Conservation (phyloP, 2,888 invertebrate species). For the Tiliacea citrago region DNA sequence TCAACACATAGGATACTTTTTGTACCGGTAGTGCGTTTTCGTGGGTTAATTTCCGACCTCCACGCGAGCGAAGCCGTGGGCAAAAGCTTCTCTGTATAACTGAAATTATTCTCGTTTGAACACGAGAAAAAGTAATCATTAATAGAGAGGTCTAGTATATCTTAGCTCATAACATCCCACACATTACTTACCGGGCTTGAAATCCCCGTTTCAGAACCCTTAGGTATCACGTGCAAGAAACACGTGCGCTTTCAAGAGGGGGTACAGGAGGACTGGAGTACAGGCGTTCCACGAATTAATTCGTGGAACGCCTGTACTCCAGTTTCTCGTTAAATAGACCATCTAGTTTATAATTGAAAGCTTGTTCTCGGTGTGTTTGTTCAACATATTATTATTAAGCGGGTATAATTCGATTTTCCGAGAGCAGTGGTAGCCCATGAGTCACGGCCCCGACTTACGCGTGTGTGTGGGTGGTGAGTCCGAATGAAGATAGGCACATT, state of each 20-base stretch:
- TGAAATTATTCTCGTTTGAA: neutral
- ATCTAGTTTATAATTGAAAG: neutral
- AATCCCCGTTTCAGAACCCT: neutral
- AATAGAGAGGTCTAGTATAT: neutral
- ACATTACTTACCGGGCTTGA: neutral
- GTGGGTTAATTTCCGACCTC: no score
- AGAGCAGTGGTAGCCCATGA: neutral
- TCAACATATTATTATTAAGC: neutral
- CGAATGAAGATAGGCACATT: neutral
- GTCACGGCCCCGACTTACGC: no score
- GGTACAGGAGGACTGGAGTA: no score
- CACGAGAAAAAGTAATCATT: neutral
- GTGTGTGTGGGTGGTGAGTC: neutral
- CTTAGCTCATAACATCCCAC: neutral
- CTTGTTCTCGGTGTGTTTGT: constrained; percentile 2
- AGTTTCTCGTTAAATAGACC: neutral
- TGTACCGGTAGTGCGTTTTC: no score
- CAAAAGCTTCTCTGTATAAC: neutral
- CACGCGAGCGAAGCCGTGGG: no score
- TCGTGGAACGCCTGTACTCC: neutral
- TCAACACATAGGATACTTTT: no score
- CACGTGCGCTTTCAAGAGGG: neutral
- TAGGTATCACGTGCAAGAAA: constrained; percentile 11
- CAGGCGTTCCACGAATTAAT: constrained; percentile 28
- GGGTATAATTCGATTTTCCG: neutral